Conservation (phyloP, 2,113 vertebrate species). For the Nycticorax nycticorax region DNA sequence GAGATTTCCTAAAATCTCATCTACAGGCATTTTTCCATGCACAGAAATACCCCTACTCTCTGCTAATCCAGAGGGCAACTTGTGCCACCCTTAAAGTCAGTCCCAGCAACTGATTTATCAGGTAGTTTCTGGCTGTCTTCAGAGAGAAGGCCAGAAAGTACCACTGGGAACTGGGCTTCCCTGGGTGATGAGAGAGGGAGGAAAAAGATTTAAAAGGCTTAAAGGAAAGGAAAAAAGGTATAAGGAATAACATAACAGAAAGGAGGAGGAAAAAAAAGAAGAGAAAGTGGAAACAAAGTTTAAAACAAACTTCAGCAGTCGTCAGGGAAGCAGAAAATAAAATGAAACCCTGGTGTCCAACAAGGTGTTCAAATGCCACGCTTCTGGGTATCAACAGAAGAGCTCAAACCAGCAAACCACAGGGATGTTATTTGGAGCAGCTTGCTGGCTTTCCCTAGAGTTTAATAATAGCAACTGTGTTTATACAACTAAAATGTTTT, state of each 20-base stretch:
- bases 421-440: slow-evolving; percentile 28
- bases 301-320: neutral
- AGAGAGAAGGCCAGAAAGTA: neutral
- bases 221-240: neutral
- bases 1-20: neutral
- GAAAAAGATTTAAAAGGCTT: neutral
- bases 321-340: neutral
- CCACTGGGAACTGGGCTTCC: neutral
- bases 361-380: neutral
- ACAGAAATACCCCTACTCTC: neutral
- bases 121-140: neutral
- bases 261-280: neutral
- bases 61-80: neutral
- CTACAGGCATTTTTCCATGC: neutral
- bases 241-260: neutral
- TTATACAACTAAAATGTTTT: slow-evolving; percentile 61
- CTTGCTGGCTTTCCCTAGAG: slow-evolving; percentile 40
- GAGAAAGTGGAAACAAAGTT: neutral
- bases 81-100: neutral
- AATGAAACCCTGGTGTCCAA: neutral
- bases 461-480: slow-evolving; percentile 70
- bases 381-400: neutral
- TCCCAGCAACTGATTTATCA: neutral
- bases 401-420: neutral
- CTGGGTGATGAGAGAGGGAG: neutral